A percentile compares a stretch with the other conserved stretches of the same genome.
phyloP scores from a whole-genome alignment of 2,797 vertebrate genomes.

The Percopsis omiscomaycus region DNA sequence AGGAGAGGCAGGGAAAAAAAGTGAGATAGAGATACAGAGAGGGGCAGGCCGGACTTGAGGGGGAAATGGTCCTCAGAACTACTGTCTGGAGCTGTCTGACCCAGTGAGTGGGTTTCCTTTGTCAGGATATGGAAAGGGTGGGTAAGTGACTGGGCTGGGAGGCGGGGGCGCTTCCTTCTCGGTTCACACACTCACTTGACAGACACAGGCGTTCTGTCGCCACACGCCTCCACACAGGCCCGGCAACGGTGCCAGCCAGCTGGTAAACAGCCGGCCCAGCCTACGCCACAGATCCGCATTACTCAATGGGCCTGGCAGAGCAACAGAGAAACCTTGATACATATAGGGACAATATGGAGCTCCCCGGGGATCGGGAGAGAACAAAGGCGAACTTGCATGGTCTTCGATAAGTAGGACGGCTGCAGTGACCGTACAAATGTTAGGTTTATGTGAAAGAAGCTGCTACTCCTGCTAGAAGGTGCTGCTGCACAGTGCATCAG shows the following conservation, averaged over 20 bases:
- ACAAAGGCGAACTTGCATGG: conserved; percentile 54
- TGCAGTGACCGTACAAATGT: conserved; percentile 38
- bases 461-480: no score
- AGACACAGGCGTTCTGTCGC: conserved; percentile 40
- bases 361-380: conserved; percentile 43
- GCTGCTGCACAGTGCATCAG: conserved; percentile 33
- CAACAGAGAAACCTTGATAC: conserved; percentile 51
- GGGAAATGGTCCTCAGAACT: conserved; percentile 48
- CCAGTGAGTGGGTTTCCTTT: conserved; percentile 65
- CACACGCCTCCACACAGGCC: conserved; percentile 43
- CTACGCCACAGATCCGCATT: conserved; percentile 19
- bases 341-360: conserved; percentile 54
- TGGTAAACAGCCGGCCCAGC: conserved; percentile 38
- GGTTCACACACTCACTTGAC: conserved; percentile 55
- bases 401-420: conserved; percentile 52
- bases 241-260: conserved; percentile 32
- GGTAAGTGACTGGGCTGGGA: conserved; percentile 53
- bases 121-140: conserved; percentile 60
- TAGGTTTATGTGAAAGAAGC: no score
- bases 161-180: conserved; percentile 53
- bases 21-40: conserved; percentile 33
- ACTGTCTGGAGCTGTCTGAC: conserved; percentile 63
- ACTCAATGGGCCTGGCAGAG: conserved; percentile 8
- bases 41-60: conserved; percentile 35
- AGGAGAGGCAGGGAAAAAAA: conserved; percentile 47